These are phyloP conservation scores for Trematomus loennbergii DNA, from an alignment of 2,113 vertebrate genomes.

Conservation along the genomic window DNA sequence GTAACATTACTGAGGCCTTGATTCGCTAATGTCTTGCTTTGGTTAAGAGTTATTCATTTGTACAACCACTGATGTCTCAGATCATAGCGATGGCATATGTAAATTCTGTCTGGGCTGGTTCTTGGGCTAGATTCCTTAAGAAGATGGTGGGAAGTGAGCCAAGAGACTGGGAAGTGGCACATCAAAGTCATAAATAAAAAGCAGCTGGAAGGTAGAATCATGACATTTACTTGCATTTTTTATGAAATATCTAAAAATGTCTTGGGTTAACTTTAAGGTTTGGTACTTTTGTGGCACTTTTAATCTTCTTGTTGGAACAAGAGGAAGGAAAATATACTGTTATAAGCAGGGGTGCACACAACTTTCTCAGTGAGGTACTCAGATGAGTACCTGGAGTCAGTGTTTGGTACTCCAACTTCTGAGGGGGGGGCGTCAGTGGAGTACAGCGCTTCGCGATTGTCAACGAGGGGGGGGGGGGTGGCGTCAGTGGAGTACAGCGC, in stretches of 20 bases:
- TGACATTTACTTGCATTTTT: conserved; percentile 51
- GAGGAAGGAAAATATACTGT: neutral
- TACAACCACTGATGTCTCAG: conserved; percentile 57
- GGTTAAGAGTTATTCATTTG: conserved; percentile 50
- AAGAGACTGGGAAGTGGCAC: conserved; percentile 45
- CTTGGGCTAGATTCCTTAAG: conserved; percentile 37
- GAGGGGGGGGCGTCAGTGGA: no score
- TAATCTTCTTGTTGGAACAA: conserved; percentile 13
- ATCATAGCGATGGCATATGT: conserved; percentile 61
- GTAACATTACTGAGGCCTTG: conserved; percentile 52
- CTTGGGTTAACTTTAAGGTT: conserved; percentile 39
- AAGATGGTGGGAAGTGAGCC: conserved; percentile 50
- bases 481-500: no score
- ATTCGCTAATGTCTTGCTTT: conserved; percentile 67
- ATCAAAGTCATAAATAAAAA: conserved; percentile 67
- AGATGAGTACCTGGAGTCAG: no score
- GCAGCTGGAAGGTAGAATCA: conserved; percentile 50
- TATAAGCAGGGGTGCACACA: no score
- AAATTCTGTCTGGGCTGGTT: conserved; percentile 51
- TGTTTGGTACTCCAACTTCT: no score
- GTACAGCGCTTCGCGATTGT: no score
- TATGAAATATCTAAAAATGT: conserved; percentile 56
- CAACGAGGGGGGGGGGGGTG: no score
- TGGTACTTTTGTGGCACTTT: neutral
- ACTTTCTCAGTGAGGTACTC: no score